phyloP scores from a whole-genome alignment of 2,797 vertebrate species.

The Pelochelys cantorii region DNA sequence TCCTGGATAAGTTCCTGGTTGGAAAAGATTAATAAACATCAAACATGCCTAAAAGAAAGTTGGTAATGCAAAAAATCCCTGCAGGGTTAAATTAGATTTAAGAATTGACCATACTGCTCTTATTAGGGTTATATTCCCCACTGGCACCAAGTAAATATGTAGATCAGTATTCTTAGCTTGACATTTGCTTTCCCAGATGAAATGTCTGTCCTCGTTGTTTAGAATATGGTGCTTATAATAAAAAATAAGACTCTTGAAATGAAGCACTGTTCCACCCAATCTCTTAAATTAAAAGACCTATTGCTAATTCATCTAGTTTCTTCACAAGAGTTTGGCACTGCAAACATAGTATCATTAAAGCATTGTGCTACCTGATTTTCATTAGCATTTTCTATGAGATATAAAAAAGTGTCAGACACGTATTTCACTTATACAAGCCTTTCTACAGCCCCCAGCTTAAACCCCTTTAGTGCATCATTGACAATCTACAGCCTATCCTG shows the following conservation, averaged over 20 bases:
- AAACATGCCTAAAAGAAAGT: not conserved
- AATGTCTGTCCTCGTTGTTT: not conserved
- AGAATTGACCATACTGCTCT: not conserved
- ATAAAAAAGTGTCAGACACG: fast-evolving
- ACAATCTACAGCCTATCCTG: too few relatives aligned
- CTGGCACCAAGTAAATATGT: not conserved
- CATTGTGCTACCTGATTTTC: fast-evolving
- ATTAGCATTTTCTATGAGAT: not conserved
- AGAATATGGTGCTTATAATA: not conserved
- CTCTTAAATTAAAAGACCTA: not conserved
- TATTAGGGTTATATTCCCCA: too few relatives aligned
- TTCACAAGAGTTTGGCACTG: not conserved
- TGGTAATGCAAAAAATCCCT: not conserved
- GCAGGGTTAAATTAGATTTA: not conserved
- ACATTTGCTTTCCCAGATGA: not conserved
- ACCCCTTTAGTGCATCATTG: too few relatives aligned
- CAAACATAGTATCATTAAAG: fast-evolving
- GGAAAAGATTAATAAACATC: not conserved
- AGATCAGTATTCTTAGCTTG: not conserved
- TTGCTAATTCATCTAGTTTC: not conserved
- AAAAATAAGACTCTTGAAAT: not conserved
- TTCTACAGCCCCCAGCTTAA: too few relatives aligned
- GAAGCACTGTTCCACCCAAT: not conserved
- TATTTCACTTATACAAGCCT: not conserved
- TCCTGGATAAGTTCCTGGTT: not conserved